These are phyloP conservation scores for Leucoma salicis DNA, from an alignment of 2,888 invertebrate species.

Conservation along the genomic window DNA sequence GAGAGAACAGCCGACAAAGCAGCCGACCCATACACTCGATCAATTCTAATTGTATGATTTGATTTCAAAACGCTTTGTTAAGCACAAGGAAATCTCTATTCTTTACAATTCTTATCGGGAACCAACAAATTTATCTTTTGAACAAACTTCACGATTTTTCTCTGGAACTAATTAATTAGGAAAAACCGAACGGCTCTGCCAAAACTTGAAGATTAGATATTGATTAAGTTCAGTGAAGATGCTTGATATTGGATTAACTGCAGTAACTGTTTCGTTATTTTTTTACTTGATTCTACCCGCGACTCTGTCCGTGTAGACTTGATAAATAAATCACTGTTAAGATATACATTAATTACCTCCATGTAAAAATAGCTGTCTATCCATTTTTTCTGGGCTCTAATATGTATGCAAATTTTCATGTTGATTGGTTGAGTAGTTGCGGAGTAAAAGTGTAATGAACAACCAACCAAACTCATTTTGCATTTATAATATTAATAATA, in stretches of 20 bases:
- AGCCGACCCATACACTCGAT: constrained; percentile 65
- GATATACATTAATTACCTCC: no score
- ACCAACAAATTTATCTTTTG: constrained; percentile 72
- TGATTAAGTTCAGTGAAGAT: neutral
- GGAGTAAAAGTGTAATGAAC: no score
- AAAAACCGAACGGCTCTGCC: constrained; percentile 35
- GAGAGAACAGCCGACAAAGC: constrained; percentile 75
- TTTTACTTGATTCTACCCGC: no score
- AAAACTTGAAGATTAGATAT: neutral
- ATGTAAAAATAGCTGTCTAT: no score
- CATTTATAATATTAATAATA: no score
- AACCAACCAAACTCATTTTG: no score
- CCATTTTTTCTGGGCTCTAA: no score
- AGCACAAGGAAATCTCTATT: constrained; percentile 71
- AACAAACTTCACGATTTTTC: constrained; percentile 45
- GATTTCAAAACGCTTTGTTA: constrained; percentile 80
- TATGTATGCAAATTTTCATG: no score
- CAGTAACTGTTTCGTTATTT: no score
- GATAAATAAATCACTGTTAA: no score
- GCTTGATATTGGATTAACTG: neutral
- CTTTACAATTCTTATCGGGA: constrained; percentile 67
- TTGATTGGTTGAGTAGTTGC: no score
- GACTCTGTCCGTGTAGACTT: no score
- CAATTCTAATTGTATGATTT: constrained; percentile 80
- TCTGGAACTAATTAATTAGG: constrained; percentile 54